Conservation (phyloP, 2,113 vertebrate species). For the Saguinus imperator region DNA sequence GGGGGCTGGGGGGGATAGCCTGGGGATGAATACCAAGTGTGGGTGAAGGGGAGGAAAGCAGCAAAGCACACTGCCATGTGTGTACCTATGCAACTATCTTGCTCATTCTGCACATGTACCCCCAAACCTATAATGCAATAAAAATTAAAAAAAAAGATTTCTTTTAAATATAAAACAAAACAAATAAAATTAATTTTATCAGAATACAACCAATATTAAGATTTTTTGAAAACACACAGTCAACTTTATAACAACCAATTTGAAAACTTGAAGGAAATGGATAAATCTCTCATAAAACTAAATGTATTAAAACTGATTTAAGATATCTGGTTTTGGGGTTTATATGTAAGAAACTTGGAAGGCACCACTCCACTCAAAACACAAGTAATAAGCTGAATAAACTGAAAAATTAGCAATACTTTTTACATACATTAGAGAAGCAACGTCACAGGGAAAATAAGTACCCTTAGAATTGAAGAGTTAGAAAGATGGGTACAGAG, state of each 20-base stretch:
- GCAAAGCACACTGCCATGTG: no score
- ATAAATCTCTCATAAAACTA: neutral
- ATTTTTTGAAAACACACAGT: neutral
- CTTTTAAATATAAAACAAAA: neutral
- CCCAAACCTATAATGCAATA: no score
- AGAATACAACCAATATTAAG: neutral
- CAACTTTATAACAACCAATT: neutral
- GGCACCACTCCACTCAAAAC: neutral
- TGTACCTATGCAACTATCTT: no score
- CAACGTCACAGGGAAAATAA: neutral
- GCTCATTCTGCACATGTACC: no score
- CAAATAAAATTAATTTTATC: neutral
- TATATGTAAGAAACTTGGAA: neutral
- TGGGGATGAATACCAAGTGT: no score
- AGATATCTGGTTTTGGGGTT: neutral
- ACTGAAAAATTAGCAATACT: neutral
- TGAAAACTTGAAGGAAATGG: neutral
- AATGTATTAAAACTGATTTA: neutral
- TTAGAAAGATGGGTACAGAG: neutral
- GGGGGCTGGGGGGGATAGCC: no score
- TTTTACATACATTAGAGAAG: neutral
- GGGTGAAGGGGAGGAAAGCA: no score
- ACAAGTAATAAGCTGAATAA: neutral
- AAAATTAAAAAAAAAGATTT: no score
- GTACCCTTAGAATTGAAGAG: neutral